These are phyloP conservation scores for Schizopygopsis pylzovi DNA, from an alignment of 2,797 vertebrate species.

Conservation along the genomic window DNA sequence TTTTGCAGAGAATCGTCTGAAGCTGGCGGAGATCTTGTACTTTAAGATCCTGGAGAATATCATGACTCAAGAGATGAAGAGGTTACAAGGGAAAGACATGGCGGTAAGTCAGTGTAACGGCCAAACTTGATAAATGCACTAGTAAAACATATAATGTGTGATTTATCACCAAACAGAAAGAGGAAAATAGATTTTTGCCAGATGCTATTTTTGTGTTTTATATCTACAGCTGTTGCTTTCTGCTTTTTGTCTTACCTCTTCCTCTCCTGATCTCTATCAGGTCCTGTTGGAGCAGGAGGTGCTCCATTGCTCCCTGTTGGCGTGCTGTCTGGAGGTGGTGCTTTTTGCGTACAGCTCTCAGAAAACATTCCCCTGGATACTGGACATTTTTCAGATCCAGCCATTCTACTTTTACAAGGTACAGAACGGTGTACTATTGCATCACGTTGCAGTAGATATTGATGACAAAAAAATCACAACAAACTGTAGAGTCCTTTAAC, in stretches of 20 bases:
- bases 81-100: constrained; percentile 94
- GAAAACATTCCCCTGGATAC: constrained; percentile 95
- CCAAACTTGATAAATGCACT: not conserved
- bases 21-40: constrained; percentile 95
- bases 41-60: constrained; percentile 95
- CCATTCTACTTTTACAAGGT: constrained; percentile 99
- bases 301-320: constrained; percentile 92
- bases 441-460: not conserved
- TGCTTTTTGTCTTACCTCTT: not conserved
- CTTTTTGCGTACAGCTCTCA: constrained; percentile 95
- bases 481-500: not conserved
- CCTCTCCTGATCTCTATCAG: constrained; percentile 67
- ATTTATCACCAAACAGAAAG: not conserved
- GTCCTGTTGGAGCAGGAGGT: constrained; percentile 92
- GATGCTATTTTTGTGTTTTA: too few species aligned
- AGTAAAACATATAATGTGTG: not conserved
- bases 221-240: not conserved
- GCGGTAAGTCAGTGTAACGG: constrained; percentile 79
- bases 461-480: not conserved
- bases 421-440: not conserved
- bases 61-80: constrained; percentile 87
- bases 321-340: constrained; percentile 94
- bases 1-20: constrained; percentile 93
- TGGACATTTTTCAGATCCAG: constrained; percentile 83
- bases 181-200: not conserved